phyloP scores from a whole-genome alignment of 2,797 vertebrate genomes.

The Dryobates pubescens region DNA sequence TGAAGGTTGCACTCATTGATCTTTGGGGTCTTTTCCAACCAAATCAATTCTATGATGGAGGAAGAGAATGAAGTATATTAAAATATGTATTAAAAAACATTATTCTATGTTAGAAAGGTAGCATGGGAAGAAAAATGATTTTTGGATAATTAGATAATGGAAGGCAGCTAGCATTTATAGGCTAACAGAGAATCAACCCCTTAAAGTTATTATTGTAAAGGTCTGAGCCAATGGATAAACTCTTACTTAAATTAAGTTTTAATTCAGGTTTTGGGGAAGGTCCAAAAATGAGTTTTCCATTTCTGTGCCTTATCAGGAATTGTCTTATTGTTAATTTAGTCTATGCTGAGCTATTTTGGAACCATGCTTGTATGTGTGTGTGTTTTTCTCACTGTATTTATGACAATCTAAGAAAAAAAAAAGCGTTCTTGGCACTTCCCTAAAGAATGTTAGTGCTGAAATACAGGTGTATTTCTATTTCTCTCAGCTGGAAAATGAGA shows the following conservation, averaged over 20 bases:
- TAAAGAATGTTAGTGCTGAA: not conserved
- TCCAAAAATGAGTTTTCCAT: not conserved
- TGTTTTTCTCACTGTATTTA: not conserved
- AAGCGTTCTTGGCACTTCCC: not conserved
- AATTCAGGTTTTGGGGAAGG: conserved; percentile 17
- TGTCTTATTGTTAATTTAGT: not conserved
- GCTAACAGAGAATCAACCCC: not conserved
- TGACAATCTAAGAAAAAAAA: not conserved
- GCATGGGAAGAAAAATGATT: not conserved
- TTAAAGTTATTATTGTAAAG: not conserved
- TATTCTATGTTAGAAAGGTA: not conserved
- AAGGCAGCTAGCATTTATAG: not conserved
- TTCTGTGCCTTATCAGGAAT: not conserved
- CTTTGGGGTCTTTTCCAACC: no score
- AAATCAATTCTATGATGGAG: not conserved
- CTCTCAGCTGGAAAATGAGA: not conserved
- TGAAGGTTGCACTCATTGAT: no score
- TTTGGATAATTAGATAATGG: not conserved
- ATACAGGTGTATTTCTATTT: conserved; percentile 37
- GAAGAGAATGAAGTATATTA: not conserved
- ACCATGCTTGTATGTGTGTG: not conserved
- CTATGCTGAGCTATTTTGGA: not conserved
- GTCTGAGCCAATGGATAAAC: not conserved
- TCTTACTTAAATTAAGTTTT: conserved; percentile 1
- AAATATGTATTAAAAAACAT: not conserved